Conservation (phyloP, 2,113 vertebrate genomes). For the Engystomops pustulosus region DNA sequence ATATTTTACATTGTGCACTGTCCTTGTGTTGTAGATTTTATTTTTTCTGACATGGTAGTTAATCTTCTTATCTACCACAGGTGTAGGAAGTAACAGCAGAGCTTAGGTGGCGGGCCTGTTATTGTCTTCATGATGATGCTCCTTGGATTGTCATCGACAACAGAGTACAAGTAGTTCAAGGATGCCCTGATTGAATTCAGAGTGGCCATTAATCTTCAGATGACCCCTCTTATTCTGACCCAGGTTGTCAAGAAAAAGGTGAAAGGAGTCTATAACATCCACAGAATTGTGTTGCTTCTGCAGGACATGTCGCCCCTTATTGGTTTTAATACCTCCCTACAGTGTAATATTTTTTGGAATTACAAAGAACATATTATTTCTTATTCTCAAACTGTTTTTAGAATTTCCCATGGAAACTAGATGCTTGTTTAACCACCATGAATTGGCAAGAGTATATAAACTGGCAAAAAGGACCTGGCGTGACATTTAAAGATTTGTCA, state of each 20-base stretch:
- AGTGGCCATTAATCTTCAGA: constrained; percentile 9
- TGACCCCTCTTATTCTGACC: background rate
- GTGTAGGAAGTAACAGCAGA: background rate
- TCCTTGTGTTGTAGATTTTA: background rate
- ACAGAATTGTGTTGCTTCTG: background rate
- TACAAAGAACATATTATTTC: too few relatives aligned
- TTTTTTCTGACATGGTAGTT: background rate
- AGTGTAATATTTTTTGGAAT: background rate
- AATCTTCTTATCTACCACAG: background rate
- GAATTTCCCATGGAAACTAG: too few relatives aligned
- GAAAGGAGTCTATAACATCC: background rate
- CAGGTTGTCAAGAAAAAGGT: background rate
- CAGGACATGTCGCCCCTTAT: background rate
- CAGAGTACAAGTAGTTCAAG: background rate
- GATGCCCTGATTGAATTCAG: background rate
- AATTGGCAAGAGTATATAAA: too few relatives aligned
- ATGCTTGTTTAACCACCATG: too few relatives aligned
- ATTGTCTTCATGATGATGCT: background rate
- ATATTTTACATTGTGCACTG: background rate
- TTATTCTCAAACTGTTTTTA: too few relatives aligned
- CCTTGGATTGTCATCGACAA: background rate
- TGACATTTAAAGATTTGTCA: too few relatives aligned
- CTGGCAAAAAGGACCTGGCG: too few relatives aligned
- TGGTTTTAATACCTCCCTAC: background rate
- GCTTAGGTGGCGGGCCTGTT: background rate